These are phyloP conservation scores for Pristionchus entomophagus DNA, from an alignment of 2,888 invertebrate genomes.

Conservation along the genomic window DNA sequence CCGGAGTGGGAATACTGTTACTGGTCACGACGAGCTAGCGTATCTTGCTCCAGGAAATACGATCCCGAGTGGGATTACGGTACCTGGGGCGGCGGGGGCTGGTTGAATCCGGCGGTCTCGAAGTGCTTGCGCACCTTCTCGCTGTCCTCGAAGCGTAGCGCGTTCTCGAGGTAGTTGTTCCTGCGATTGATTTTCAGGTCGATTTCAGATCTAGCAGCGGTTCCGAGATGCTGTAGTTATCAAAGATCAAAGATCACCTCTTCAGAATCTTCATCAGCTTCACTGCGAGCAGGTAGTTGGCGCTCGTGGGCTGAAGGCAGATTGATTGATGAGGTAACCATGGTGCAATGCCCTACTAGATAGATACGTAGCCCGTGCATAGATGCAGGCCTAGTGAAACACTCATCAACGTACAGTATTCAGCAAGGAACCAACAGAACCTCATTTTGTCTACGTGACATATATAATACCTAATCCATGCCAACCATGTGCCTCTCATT, in stretches of 20 bases:
- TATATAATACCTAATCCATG: too few relatives aligned
- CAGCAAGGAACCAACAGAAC: neutral
- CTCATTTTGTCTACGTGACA: too few relatives aligned
- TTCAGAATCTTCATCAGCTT: constrained; percentile 24
- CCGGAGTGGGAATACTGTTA: too few relatives aligned
- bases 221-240: neutral
- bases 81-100: neutral
- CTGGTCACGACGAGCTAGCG: too few relatives aligned
- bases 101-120: neutral
- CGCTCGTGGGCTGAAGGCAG: neutral
- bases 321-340: too few relatives aligned
- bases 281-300: neutral
- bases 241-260: neutral
- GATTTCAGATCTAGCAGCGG: neutral
- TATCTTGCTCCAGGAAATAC: too few relatives aligned
- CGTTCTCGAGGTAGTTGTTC: constrained; percentile 27
- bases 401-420: too few relatives aligned
- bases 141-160: neutral
- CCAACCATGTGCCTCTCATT: neutral
- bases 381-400: too few relatives aligned
- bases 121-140: constrained; percentile 10
- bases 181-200: neutral
- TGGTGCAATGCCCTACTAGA: too few relatives aligned
- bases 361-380: too few relatives aligned
- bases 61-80: too few relatives aligned